Conservation (phyloP, 1,140 invertebrate species). For the Macrocentrus cingulum region DNA sequence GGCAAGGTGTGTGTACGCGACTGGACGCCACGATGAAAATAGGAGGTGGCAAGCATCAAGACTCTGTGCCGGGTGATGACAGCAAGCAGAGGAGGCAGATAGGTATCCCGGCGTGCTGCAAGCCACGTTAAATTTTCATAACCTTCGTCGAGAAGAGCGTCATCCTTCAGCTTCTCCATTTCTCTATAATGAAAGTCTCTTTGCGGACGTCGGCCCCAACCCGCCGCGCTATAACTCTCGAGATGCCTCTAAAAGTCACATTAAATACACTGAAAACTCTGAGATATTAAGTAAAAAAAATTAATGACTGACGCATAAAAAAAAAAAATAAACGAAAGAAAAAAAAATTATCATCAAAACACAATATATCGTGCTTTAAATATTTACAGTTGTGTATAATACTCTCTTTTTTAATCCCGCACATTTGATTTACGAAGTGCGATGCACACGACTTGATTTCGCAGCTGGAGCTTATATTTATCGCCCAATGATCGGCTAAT, state of each 20-base stretch:
- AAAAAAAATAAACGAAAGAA: background rate
- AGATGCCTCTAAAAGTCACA: background rate
- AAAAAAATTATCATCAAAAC: background rate
- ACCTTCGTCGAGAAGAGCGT: conserved; percentile 31
- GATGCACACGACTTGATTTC: conserved; percentile 24
- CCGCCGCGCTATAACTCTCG: conserved; percentile 5
- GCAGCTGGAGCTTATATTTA: conserved; percentile 21
- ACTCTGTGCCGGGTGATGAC: background rate
- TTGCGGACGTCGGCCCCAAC: conserved; percentile 29
- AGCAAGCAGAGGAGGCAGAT: background rate
- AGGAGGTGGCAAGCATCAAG: conserved; percentile 1
- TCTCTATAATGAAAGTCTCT: conserved; percentile 41
- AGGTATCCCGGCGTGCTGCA: conserved; percentile 1
- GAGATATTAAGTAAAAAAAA: conserved; percentile 3
- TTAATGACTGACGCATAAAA: conserved; percentile 1
- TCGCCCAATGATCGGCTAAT: conserved; percentile 28
- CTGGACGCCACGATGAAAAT: conserved; percentile 3
- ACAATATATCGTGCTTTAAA: conserved; percentile 8
- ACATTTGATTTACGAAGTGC: conserved; percentile 23
- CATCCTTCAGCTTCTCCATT: conserved; percentile 31
- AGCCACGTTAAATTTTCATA: conserved; percentile 45
- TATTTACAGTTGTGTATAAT: conserved; percentile 20
- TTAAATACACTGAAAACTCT: background rate
- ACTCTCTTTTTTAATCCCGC: no score
- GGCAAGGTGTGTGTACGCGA: background rate